Conservation (phyloP, 2,113 vertebrate genomes). For the Vulpes vulpes region DNA sequence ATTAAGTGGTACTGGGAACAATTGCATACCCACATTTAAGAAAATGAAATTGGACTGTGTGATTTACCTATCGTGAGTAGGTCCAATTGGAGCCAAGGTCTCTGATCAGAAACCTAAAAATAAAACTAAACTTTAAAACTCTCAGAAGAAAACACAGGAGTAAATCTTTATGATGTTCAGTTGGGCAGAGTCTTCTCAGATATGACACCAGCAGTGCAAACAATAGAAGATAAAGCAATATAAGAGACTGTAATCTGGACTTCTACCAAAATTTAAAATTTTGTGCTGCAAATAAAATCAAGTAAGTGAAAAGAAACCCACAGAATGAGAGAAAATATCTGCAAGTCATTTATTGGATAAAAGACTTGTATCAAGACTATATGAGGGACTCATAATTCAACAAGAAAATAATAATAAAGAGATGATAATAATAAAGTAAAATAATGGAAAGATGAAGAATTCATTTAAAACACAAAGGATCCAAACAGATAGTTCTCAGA, state of each 20-base stretch:
- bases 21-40: not conserved
- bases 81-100: too few relatives aligned
- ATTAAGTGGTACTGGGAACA: not conserved
- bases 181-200: not conserved
- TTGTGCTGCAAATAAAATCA: not conserved
- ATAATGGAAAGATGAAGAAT: not conserved
- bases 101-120: not conserved
- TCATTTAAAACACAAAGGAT: not conserved
- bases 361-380: not conserved
- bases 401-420: not conserved
- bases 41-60: not conserved
- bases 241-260: not conserved
- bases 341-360: not conserved
- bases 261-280: not conserved
- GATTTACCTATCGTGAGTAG: too few relatives aligned
- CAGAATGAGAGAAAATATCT: not conserved
- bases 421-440: not conserved
- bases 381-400: not conserved
- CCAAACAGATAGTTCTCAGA: not conserved
- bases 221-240: not conserved
- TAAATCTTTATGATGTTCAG: not conserved
- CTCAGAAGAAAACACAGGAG: not conserved
- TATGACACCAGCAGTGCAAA: not conserved
- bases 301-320: not conserved
- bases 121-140: not conserved